Conservation (phyloP, 1,140 invertebrate species). For the Tetraneura akinire region DNA sequence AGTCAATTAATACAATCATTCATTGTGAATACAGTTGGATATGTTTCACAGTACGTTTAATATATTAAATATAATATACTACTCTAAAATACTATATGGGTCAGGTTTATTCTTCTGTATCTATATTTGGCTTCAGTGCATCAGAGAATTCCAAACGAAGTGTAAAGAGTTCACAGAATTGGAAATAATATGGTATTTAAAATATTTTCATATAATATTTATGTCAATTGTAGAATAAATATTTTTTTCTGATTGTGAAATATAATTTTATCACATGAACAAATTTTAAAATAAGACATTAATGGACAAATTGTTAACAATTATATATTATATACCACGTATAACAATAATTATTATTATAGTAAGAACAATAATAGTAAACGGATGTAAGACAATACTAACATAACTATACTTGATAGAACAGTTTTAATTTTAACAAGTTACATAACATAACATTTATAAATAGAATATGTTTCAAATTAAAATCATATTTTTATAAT, state of each 20-base stretch:
- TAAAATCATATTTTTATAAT: too few species aligned
- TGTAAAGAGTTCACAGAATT: not conserved
- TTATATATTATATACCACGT: too few species aligned
- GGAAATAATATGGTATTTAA: not conserved
- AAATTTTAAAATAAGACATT: not conserved
- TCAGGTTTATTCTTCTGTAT: not conserved
- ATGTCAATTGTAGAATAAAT: not conserved
- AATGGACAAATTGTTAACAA: too few species aligned
- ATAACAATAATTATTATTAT: too few species aligned
- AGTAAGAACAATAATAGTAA: too few species aligned
- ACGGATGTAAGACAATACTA: too few species aligned
- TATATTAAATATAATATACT: not conserved
- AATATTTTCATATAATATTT: not conserved
- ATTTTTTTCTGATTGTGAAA: not conserved
- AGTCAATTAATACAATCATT: too few species aligned
- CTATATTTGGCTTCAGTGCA: not conserved
- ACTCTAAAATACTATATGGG: not conserved
- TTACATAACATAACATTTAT: too few species aligned
- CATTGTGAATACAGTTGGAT: too few species aligned
- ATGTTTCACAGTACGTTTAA: conserved; percentile 27
- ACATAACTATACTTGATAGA: too few species aligned
- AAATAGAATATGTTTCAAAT: too few species aligned
- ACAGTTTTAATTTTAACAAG: too few species aligned
- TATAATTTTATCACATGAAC: not conserved
- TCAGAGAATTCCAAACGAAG: conserved; percentile 1